Conservation (phyloP, 2,113 vertebrate genomes). For the Crotalus horridus region DNA sequence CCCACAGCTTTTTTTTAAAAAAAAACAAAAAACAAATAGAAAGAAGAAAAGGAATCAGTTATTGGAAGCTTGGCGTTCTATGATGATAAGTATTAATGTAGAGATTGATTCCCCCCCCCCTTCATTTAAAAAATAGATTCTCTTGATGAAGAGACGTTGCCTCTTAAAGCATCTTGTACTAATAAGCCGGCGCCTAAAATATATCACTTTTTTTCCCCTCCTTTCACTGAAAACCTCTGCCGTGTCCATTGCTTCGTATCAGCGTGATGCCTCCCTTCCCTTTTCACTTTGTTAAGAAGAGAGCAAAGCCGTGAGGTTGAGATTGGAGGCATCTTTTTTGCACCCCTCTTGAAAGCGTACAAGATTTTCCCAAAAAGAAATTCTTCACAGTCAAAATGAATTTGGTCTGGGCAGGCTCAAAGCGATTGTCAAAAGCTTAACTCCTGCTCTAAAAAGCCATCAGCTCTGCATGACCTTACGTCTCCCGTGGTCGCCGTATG, state of each 20-base stretch:
- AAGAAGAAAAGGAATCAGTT: background rate
- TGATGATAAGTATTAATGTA: background rate
- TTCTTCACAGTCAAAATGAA: background rate
- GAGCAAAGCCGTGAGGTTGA: background rate
- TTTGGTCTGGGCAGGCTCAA: background rate
- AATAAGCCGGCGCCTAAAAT: background rate
- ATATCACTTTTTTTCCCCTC: no score
- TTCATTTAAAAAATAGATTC: background rate
- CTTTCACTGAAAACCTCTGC: no score
- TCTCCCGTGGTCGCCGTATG: background rate
- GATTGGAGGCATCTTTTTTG: background rate
- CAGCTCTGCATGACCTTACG: background rate
- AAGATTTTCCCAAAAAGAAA: background rate
- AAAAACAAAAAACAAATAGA: background rate
- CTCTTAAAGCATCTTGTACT: background rate
- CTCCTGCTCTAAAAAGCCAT: background rate
- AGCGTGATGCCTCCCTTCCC: background rate
- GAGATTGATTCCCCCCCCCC: background rate
- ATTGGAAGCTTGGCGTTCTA: background rate
- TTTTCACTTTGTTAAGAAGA: background rate
- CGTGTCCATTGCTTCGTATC: background rate
- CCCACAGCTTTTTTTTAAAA: background rate
- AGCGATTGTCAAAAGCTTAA: background rate
- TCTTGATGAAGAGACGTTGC: background rate
- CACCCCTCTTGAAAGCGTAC: background rate